A percentile compares a stretch with the other conserved stretches of the same genome.
Conservation (phyloP, 2,888 invertebrate genomes). For the Elaeidobius kamerunicus region DNA sequence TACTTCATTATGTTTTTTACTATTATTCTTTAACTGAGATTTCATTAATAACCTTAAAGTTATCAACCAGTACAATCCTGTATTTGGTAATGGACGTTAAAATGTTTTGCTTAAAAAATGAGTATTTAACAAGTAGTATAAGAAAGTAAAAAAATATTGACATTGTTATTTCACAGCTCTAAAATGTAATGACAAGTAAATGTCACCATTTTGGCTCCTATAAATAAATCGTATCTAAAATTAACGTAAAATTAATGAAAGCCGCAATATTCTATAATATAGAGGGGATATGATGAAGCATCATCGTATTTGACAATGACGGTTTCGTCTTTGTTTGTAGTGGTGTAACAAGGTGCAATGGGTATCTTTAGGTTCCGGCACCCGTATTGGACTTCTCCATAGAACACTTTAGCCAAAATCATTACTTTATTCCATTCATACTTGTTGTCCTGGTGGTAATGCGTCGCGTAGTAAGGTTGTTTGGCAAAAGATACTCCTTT, state of each 20-base stretch:
- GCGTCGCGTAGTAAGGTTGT: constrained; percentile 28
- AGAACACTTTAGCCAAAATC: constrained; percentile 6
- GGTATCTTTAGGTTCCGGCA: background rate
- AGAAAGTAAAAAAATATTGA: no score
- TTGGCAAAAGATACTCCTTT: constrained; percentile 31
- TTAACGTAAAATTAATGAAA: background rate
- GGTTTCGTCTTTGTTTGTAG: constrained; percentile 2
- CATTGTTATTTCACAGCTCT: no score
- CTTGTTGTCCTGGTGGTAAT: constrained; percentile 10
- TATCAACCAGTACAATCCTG: no score
- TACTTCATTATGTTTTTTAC: no score
- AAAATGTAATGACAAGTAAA: no score
- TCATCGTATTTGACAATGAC: constrained; percentile 13
- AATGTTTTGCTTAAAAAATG: no score
- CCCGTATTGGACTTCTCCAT: background rate
- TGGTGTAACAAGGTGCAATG: background rate
- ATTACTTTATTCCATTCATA: constrained; percentile 5
- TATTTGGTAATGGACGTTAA: no score
- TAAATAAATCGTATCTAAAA: no score
- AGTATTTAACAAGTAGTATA: no score
- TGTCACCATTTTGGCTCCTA: no score
- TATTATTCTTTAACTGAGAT: no score
- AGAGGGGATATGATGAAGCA: constrained; percentile 7
- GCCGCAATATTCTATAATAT: constrained; percentile 6
- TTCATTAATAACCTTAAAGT: no score